phyloP scores from a whole-genome alignment of 2,113 vertebrate genomes.

The Falcunculus frontatus region DNA sequence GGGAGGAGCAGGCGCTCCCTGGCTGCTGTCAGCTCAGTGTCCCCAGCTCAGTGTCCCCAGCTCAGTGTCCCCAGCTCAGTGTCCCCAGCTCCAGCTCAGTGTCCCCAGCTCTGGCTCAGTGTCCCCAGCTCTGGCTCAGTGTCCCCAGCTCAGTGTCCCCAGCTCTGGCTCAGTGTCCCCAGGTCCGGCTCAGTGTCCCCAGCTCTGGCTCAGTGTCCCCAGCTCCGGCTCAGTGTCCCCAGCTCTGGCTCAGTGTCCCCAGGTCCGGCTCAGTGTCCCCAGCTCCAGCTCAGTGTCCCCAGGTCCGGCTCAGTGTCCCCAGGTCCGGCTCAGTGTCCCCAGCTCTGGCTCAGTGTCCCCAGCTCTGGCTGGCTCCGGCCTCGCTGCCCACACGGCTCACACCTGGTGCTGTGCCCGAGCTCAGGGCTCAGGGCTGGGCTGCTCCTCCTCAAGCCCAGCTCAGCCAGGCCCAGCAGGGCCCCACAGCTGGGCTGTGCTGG shows the following conservation, averaged over 20 bases:
- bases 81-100: accelerated
- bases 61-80: accelerated
- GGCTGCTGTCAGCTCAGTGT: accelerated
- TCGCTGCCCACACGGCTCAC: accelerated
- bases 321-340: accelerated
- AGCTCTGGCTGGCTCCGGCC: accelerated
- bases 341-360: accelerated
- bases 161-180: accelerated
- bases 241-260: accelerated
- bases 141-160: accelerated
- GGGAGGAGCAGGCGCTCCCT: background rate
- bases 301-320: accelerated
- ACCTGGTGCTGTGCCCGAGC: background rate
- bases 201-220: accelerated
- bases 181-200: accelerated
- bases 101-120: accelerated
- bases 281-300: accelerated
- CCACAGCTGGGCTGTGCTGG: background rate
- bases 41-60: background rate
- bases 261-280: accelerated
- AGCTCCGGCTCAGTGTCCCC: accelerated
- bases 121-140: accelerated
- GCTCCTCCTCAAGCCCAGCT: background rate
- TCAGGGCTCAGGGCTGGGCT: accelerated
- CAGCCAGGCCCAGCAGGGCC: accelerated